Conservation (phyloP, 1,140 invertebrate species). For the Plutomurus gul region DNA sequence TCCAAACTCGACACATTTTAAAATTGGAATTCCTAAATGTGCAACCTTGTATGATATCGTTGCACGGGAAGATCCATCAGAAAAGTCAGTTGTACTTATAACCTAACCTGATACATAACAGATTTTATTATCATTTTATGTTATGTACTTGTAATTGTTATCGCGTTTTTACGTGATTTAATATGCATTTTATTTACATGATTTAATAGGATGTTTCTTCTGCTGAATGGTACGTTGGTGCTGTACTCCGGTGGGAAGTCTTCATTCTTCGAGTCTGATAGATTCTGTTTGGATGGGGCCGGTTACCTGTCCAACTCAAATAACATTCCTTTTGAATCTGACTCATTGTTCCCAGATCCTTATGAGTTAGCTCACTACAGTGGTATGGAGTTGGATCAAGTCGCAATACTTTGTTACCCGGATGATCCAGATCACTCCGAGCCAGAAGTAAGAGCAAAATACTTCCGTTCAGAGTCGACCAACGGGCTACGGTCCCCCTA, state of each 20-base stretch:
- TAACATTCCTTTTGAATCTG: neutral
- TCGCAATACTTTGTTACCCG: constrained; percentile 49
- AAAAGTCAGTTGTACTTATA: neutral
- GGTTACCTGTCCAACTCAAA: neutral
- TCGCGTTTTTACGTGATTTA: too few species aligned
- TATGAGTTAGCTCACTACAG: constrained; percentile 34
- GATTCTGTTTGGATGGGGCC: constrained; percentile 47
- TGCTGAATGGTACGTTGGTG: constrained; percentile 48
- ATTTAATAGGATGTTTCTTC: constrained; percentile 36
- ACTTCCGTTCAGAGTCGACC: too few species aligned
- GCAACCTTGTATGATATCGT: constrained; percentile 12
- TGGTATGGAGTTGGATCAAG: constrained; percentile 41
- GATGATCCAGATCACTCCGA: constrained; percentile 6
- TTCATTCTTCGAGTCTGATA: constrained; percentile 20
- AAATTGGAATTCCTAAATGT: constrained; percentile 42
- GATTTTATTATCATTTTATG: too few species aligned
- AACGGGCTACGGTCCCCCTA: neutral
- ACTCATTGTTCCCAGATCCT: neutral
- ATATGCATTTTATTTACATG: neutral
- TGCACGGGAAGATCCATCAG: neutral
- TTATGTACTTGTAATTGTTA: too few species aligned
- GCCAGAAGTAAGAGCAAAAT: neutral
- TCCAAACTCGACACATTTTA: constrained; percentile 8
- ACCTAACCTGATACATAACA: neutral
- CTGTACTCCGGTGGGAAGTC: constrained; percentile 18